Evolutionary conservation across 2,797 vertebrate genomes (phyloP), one percentile per base, ranked within the genome.

Genomic region (Myripristis jacobus): DNA sequence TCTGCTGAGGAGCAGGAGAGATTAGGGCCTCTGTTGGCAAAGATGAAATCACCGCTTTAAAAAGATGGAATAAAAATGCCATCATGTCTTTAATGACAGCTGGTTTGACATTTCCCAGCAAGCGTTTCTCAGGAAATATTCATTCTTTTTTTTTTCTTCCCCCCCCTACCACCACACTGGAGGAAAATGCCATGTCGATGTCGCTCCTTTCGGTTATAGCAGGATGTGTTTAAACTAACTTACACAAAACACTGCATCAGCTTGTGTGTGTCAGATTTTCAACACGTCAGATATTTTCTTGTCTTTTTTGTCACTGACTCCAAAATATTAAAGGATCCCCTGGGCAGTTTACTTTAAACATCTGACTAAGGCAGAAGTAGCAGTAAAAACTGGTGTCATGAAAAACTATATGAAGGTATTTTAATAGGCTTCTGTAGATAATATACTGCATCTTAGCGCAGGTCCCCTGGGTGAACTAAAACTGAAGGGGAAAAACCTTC

Each of bases 51-150:
- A 19, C 76, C 69, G 80, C 77, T 77, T 85, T 81, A 78, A 87
- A 87, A 87, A n/a, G 77, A 89, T 56, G 80, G 83, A 91, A 90
- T 91, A 89, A 87, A 91, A 92, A 90, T 90, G 91, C 89, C 91
- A 90, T 54, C 15, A 59, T 41, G 60, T 83, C 82, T 92, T 89
- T 90, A 89, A 91, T 89, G 91, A 87, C 88, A 87, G 80, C 60
- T 56, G 44, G 64, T 70, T 84, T 92, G 90, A 92, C 90, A 91
- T 94, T 93, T 92, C 58, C 79, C 68, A 34, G 78, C 65, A 74
- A 86, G 76, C 69, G 66, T 88, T 88, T 89, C 74, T 66, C 66
- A 24, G 31, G 63, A 80, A 81, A 76, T 64, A 65, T 47, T 76
- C 34, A 47, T 75, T 56, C 46, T 15, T 47, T 18, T 9, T 46